phyloP scores from a whole-genome alignment of 2,113 vertebrate species.

The Turnix velox region DNA sequence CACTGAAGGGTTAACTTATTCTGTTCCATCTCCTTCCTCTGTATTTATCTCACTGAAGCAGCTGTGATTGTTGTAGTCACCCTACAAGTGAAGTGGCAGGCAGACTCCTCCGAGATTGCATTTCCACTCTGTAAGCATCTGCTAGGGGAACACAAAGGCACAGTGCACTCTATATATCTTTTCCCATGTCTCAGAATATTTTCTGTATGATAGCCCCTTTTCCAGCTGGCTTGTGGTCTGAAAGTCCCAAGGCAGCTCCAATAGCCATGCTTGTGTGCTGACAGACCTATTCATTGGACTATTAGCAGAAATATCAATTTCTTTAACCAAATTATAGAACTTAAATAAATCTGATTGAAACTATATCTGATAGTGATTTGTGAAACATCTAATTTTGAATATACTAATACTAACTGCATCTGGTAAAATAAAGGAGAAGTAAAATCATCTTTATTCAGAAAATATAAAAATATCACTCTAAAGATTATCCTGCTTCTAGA shows the following conservation, averaged over 20 bases:
- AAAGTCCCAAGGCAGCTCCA: background rate
- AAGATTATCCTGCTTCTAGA: background rate
- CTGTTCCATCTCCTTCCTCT: background rate
- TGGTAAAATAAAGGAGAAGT: background rate
- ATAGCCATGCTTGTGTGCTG: background rate
- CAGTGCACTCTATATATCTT: background rate
- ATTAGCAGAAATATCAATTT: background rate
- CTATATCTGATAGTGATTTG: background rate
- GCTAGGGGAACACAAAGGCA: constrained; percentile 4
- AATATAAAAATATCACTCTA: background rate
- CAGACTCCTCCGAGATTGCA: background rate
- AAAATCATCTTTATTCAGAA: background rate
- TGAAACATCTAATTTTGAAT: background rate
- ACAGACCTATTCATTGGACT: background rate
- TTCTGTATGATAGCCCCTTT: constrained; percentile 25
- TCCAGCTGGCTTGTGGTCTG: constrained; percentile 9
- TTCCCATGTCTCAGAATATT: constrained; percentile 42
- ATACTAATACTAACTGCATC: background rate
- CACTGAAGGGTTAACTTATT: background rate
- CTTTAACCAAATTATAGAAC: background rate
- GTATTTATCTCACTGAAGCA: background rate
- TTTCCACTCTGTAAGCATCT: constrained; percentile 31
- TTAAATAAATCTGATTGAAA: background rate
- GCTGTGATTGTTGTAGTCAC: background rate
- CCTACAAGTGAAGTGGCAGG: constrained; percentile 24